Percentiles rank a stretch among this genome's conserved stretches.
phyloP scores from a whole-genome alignment of 2,113 vertebrate genomes.

The Jaculus jaculus region DNA sequence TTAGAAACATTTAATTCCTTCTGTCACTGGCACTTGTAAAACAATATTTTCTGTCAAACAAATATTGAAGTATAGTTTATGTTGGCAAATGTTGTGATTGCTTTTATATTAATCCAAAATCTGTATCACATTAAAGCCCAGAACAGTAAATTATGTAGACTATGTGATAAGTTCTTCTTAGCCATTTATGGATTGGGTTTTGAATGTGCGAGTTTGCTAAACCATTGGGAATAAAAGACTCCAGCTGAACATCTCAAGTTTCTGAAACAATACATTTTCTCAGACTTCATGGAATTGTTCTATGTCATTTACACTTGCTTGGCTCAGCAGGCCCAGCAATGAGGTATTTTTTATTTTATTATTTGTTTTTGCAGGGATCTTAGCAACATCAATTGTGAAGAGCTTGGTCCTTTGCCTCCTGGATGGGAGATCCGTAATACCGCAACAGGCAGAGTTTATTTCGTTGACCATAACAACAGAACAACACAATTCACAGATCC shows the following conservation, averaged over 20 bases:
- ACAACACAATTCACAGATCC: slow-evolving; percentile 98
- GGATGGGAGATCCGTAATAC: slow-evolving; percentile 99
- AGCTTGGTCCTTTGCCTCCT: slow-evolving; percentile 96
- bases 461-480: slow-evolving; percentile 99
- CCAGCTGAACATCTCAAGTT: slow-evolving; percentile 85
- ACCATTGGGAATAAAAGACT: slow-evolving; percentile 83
- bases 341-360: slow-evolving; percentile 87
- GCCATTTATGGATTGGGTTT: slow-evolving; percentile 73
- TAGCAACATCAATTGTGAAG: slow-evolving; percentile 99
- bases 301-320: slow-evolving; percentile 83
- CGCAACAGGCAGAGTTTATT: slow-evolving; percentile 97
- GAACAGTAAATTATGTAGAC: slow-evolving; percentile 64
- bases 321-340: slow-evolving; percentile 80
- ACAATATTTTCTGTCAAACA: slow-evolving; percentile 75
- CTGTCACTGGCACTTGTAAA: slow-evolving; percentile 54
- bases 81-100: slow-evolving; percentile 71
- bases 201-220: slow-evolving; percentile 80
- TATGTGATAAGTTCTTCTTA: slow-evolving; percentile 75
- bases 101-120: slow-evolving; percentile 81
- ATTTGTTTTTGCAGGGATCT: slow-evolving; percentile 94
- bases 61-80: slow-evolving; percentile 71
- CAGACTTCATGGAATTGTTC: slow-evolving; percentile 85
- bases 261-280: slow-evolving; percentile 86
- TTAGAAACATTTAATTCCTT: slow-evolving; percentile 67
- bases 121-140: slow-evolving; percentile 73